These are phyloP conservation scores for Rhyacichthys aspro DNA, from an alignment of 2,797 vertebrate genomes.

Conservation along the genomic window DNA sequence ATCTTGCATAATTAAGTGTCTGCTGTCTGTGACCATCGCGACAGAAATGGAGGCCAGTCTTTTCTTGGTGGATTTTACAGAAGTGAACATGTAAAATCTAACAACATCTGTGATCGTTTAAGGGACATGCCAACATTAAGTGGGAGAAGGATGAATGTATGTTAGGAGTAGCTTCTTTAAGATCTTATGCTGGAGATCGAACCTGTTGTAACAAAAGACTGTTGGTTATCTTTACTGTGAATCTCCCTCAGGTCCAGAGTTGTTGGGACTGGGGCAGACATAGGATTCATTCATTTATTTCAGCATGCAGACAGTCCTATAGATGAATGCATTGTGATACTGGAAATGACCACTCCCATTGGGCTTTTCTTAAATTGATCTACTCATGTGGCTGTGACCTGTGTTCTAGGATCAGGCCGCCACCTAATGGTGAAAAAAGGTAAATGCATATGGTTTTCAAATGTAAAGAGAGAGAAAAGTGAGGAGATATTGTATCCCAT, in stretches of 20 bases:
- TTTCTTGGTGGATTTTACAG: constrained; percentile 12
- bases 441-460: constrained; percentile 4
- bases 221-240: no score
- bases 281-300: neutral
- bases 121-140: neutral
- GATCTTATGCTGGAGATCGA: no score
- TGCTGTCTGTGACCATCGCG: constrained; percentile 9
- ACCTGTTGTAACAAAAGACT: no score
- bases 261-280: no score
- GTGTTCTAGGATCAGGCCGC: constrained; percentile 15
- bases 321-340: neutral
- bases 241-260: no score
- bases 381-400: neutral
- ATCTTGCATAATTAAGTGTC: constrained; percentile 24
- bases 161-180: neutral
- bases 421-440: constrained; percentile 44
- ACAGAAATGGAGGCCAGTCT: neutral
- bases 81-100: constrained; percentile 19
- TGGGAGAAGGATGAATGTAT: neutral
- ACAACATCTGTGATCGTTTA: neutral
- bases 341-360: neutral
- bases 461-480: no score
- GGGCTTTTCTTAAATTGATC: neutral
- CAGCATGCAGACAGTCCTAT: no score
- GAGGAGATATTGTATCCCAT: no score